Percentiles rank a stretch among this genome's conserved stretches.
Conservation (phyloP, 35 echinoderm and acorn worm genomes). For the Apostichopus californicus region DNA sequence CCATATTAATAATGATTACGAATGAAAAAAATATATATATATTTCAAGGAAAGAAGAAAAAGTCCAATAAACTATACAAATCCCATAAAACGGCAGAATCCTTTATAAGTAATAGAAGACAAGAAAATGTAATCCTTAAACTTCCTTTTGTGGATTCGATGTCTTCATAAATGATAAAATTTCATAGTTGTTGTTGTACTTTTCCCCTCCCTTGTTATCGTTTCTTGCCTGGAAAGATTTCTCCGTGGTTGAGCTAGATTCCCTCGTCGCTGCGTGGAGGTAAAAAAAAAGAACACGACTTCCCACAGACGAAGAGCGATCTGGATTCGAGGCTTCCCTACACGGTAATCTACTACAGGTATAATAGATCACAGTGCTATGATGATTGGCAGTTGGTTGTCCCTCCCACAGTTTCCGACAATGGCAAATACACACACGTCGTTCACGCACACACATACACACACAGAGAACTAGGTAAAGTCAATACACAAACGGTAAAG, state of each 20-base stretch:
- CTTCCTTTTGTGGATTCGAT: background rate
- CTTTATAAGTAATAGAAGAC: background rate
- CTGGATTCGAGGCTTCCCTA: too few species aligned
- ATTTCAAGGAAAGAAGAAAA: background rate
- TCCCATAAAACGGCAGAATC: background rate
- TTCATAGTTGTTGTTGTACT: background rate
- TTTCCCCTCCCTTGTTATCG: background rate
- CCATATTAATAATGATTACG: background rate
- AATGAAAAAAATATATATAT: background rate
- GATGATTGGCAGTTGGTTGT: background rate
- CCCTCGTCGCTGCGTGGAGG: too few species aligned
- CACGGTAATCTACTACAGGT: too few species aligned
- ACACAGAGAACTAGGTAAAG: background rate
- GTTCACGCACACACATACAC: too few species aligned
- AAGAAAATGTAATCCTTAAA: background rate
- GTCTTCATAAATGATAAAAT: background rate
- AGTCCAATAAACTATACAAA: background rate
- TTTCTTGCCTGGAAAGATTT: background rate
- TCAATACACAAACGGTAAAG: background rate
- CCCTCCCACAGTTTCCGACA: background rate
- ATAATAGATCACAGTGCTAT: too few species aligned
- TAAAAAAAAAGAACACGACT: too few species aligned
- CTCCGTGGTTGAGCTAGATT: too few species aligned
- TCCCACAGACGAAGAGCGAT: too few species aligned
- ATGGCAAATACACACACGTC: background rate